Base-by-base conservation (phyloP, 2,888 invertebrate species). In the Pachymerium ferrugineum region DNA sequence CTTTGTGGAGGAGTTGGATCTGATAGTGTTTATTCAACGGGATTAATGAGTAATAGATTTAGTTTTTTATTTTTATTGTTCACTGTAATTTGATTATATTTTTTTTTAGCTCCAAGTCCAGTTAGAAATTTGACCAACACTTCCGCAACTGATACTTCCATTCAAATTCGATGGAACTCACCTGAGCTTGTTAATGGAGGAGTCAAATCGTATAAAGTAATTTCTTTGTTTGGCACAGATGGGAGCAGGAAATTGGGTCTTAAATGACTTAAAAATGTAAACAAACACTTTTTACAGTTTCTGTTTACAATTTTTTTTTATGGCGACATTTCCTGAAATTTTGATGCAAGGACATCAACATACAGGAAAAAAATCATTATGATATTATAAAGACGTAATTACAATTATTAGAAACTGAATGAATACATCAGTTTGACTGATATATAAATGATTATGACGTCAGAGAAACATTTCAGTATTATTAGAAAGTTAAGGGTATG, bases 11-110 rank as follows among this genome's bases (percentile, higher is more conserved):
- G 90, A 0, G 82, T 85, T 0, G 85, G 86, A 30, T 86, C 88
- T 0, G 88, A 88, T 74, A 89, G 88, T 77, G 87, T 90, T 31
- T 91, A 90, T 79, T 86, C 88, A 54, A 90, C 90, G 0, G 88
- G 87, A 19, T 82, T 85, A 75, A 81, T 80, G 80, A 82, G 84
- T 84, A 74, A 77, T 8, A 35, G 22, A 38, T 19, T 33, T 30
- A 62, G 29, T n/a, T 16, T 72, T 73, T n/a, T 54, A 71, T 47
- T 73, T 22, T 35, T 16, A 68, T 35, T 25, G 71, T 54, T 12
- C 6, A 70, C 12, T 19, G 10, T 71, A 14, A 3, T 33, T 1
- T 28, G 6, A 30, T 6, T n/a, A 71, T n/a, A n/a, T 79, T 80
- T 54, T 76, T 71, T 77, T 80, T 71, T 75, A 86, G 87, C 87